These are phyloP conservation scores for Pempheris klunzingeri DNA, from an alignment of 2,797 vertebrate species.

Conservation along the genomic window DNA sequence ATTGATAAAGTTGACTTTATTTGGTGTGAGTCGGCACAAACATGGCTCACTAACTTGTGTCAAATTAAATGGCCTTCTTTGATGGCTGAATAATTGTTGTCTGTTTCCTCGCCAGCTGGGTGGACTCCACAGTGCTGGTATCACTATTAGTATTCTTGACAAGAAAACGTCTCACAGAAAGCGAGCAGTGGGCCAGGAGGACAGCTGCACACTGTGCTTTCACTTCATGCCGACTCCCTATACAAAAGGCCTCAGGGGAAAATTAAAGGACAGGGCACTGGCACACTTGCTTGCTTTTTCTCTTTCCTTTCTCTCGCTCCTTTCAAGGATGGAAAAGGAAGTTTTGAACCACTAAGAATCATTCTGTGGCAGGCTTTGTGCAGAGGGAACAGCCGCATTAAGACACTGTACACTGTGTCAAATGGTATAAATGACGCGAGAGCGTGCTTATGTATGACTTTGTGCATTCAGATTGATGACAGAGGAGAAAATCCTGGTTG, in stretches of 20 bases:
- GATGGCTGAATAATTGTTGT: constrained; percentile 74
- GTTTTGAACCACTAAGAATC: constrained; percentile 70
- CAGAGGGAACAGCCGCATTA: constrained; percentile 57
- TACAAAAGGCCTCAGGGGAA: constrained; percentile 74
- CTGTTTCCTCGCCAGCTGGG: constrained; percentile 82
- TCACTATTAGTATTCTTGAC: constrained; percentile 84
- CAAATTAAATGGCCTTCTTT: constrained; percentile 71
- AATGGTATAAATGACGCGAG: constrained; percentile 40
- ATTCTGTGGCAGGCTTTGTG: constrained; percentile 56
- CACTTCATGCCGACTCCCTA: constrained; percentile 72
- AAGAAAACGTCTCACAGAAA: constrained; percentile 77
- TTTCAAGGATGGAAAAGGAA: constrained; percentile 71
- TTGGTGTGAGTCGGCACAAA: constrained; percentile 40
- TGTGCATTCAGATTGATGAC: constrained; percentile 62
- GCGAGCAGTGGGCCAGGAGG: constrained; percentile 73
- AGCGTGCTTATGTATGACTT: constrained; percentile 41
- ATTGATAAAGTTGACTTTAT: constrained; percentile 42
- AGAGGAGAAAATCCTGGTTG: constrained; percentile 41
- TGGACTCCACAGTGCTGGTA: constrained; percentile 62
- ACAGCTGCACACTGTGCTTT: constrained; percentile 85
- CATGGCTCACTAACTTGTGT: constrained; percentile 65
- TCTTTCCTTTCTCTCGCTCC: constrained; percentile 62
- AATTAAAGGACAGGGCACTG: constrained; percentile 82
- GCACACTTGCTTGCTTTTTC: constrained; percentile 75
- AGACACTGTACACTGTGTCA: constrained; percentile 54